Evolutionary conservation across 2,888 invertebrate species (phyloP).

Genomic region (Erebia epiphron): DNA sequence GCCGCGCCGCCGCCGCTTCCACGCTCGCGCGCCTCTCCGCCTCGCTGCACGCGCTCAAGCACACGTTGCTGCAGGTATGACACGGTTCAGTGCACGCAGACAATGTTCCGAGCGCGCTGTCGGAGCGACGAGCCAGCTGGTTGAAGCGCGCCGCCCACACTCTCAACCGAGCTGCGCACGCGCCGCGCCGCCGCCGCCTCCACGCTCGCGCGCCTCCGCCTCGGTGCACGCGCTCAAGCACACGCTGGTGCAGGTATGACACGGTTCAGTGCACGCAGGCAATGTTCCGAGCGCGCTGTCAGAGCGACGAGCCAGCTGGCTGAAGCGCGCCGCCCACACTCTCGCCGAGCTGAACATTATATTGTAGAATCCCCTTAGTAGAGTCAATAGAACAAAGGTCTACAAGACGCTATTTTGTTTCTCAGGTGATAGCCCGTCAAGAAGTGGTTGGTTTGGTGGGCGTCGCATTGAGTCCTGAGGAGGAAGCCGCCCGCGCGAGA

Average conservation of each 20-base stretch:
- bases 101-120: constrained; percentile 91
- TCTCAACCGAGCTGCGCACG: constrained; percentile 89
- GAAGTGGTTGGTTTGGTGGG: constrained; percentile 95
- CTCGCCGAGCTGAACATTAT: constrained; percentile 84
- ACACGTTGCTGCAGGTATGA: no score
- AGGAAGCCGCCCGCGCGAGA: constrained; percentile 93
- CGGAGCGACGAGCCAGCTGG: constrained; percentile 92
- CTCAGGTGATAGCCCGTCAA: constrained; percentile 92
- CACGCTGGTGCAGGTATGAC: constrained; percentile 88
- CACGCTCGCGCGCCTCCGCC: constrained; percentile 91
- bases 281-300: constrained; percentile 91
- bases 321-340: constrained; percentile 90
- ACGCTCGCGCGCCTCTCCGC: no score
- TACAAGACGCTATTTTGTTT: not conserved
- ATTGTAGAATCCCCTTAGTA: no score
- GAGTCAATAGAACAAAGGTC: not conserved
- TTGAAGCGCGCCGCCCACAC: constrained; percentile 90
- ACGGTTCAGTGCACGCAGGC: constrained; percentile 58
- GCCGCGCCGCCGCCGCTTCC: no score
- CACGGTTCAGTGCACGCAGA: no score
- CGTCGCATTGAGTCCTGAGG: constrained; percentile 93
- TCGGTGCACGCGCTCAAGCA: constrained; percentile 92
- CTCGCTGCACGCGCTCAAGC: no score
- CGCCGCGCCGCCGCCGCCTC: constrained; percentile 92
- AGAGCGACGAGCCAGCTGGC: constrained; percentile 91